Base-by-base conservation (phyloP, 2,113 vertebrate genomes). In the Aplodontia rufa region DNA sequence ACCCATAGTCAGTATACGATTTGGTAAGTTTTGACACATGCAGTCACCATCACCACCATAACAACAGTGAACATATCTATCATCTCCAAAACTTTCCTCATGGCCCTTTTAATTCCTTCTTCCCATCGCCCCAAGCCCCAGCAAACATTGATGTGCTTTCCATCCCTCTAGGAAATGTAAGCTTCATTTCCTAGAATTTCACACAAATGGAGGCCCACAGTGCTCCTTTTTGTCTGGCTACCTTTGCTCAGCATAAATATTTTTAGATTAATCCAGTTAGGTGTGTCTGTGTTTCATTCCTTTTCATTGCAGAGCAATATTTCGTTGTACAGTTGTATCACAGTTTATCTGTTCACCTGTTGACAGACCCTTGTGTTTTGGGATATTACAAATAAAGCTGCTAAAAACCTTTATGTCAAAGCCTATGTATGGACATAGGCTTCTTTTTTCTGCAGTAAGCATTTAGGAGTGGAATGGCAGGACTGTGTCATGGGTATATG, bases 181-280 rank as follows among this genome's bases (percentile, higher is more conserved):
- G 13, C 74, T 89, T 78, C 55, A 10, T 79, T 92, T 62, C 80
- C 45, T 78, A 87, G 68, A 51, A 75, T 69, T 91, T 86, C 74
- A 82, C 37, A 80, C 13, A 35, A 81, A 76, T 40, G 35, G 88
- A 80, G 14, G 62, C 91, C 78, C 55, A 47, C 6, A 45, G 10
- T 58, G 1, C 9, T 69, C 35, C 30, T 66, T 72, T 66, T 42
- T 30, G 62, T 93, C 90, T 78, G 72, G 16, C 40, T 96, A 74
- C 76, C 93, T 94, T 74, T 24, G 81, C 19, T 75, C 19, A 40
- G 30, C 19, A 1, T 88, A 81, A 72, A 72, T 89, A 51, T 80
- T 93, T 96, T 91, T 89, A 96, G 85, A 51, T 69, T 82, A 2
- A 82, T 42, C 74, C 76, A 72, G 17, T 37, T 62, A 53, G 11